Evolutionary conservation across 2,113 vertebrate genomes (phyloP), one percentile per base, ranked within the genome.

Genomic region (Eclectus roratus): DNA sequence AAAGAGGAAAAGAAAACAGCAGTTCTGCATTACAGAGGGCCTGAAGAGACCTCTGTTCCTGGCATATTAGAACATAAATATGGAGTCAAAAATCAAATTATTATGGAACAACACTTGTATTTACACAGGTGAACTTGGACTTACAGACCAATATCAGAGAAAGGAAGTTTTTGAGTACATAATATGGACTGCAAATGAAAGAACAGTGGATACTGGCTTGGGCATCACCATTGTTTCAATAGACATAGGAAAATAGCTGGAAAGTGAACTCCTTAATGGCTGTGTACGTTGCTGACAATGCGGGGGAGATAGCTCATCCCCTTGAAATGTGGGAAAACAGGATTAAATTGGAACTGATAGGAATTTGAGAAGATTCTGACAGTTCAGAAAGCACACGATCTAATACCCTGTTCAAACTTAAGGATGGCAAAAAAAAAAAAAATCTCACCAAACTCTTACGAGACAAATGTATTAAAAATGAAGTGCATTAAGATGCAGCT

Each of bases 361-460:
- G 52, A 94, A 63, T 49, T 8, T 66, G 35, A 79, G 50, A 44
- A 61, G 1, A 70, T 35, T 82, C 12, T 64, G 31, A 79, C 13
- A 72, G 65, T 21, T 35, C 53, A 63, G 19, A 41, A 76, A 61
- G 44, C 9, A 5, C 17, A n/a, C 2, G 1, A 33, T 41, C 47
- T 72, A 47, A 78, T 31, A 56, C 3, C 5, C 37, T 66, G 13
- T 58, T 81, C 78, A 74, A 31, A 74, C 25, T 52, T 70, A 66
- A 84, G 15, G 33, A 58, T 4, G 21, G 9, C 3, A 71, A 82
- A 73, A 47, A 55, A 29, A 23, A 6, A 1, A 47, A 53, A 27
- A 20, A 7, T 1, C 0, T 8, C 24, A 46, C 3, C 19, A 61
- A 85, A 35, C 9, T 3, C 11, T 52, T 33, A 7, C 7, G 78